Base-by-base conservation (phyloP, 2,888 invertebrate genomes). In the Actias luna region DNA sequence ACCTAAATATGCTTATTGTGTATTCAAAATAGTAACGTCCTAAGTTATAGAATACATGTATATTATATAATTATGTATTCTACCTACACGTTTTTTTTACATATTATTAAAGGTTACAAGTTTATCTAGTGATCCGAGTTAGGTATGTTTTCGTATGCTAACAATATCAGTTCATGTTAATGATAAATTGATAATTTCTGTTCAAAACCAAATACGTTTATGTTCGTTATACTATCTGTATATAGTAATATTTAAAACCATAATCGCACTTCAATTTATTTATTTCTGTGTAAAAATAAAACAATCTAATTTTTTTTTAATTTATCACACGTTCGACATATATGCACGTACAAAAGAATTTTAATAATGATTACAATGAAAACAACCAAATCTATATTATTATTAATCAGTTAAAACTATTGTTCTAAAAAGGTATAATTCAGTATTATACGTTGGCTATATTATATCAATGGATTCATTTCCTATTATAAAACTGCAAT, bases 91-190 rank as follows among this genome's bases (percentile, higher is more conserved):
- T 59, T 29, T 59, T 63, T 64, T 63, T 63, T 64, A 67, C 5
- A 59, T 62, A 66, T 61, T 58, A 60, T 62, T 60, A 62, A 70
- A 68, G 70, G 72, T 70, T 72, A 68, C 65, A 52, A 52, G 72
- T 70, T 71, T 72, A 72, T 72, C 72, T 63, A 62, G 65, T 62
- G 63, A 65, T 65, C 66, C 58, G 50, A 59, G 65, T 69, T 72
- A 68, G 66, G 67, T 72, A 70, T 68, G 59, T 62, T 65, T 68
- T 66, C 63, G 59, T 59, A 50, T 33, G 61, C 59, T 59, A 66
- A 68, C 65, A 67, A 64, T 63, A 64, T 46, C 52, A 52, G 27
- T 58, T 22, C 29, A 57, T 62, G 46, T 58, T 39, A 31, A 61
- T 52, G 61, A 62, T 62, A 55, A 55, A 60, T 35, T 22, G 33